Evolutionary conservation across 2,797 vertebrate species (phyloP), one percentile per base, ranked within the genome.

Genomic region (Coregonus ussuriensis): DNA sequence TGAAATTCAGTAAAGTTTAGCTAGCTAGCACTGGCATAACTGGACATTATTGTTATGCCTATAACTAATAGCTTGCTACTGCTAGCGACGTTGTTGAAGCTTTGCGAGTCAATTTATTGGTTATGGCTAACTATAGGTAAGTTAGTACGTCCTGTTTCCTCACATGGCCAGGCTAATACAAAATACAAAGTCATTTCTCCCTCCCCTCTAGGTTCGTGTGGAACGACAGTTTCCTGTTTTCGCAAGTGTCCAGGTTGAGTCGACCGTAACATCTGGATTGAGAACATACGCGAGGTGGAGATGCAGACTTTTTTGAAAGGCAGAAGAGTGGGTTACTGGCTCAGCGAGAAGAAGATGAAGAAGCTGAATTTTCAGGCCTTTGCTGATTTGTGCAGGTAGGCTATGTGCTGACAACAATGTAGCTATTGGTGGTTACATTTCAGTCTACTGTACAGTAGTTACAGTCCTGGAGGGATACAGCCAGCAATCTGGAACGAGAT

Each of bases 331-430:
- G 98, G 97, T 81, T 99, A 98, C 92, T 98, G 98, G 98, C 95
- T 99, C 93, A 99, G 97, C 82, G 98, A 99, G 89, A 99, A 99
- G 94, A 99, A 99, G 89, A 96, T 97, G 93, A 98, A 97, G 93
- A 99, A 98, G 86, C 95, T 99, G 79, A 98, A 99, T 94, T 99
- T 99, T 74, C 95, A 97, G 94, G 97, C 96, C 87, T 99, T 98
- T 87, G 96, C 97, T 16, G 98, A 98, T 85, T 88, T 98, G 92
- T 99, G 98, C 96, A 98, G 97, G 41, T 47, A 47, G 41, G 41
- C 41, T 98, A 89, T 89, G 94, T 82, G 66, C 4, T 21, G 29
- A 0, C 0, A 37, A 25, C 59, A 63, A 29, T 63, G 59, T 25
- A 63, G 59, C n/a, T 14, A 33, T 13, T 3, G 21, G 3, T 54